Conservation (phyloP, 2,113 vertebrate genomes). For the Oenanthe melanoleuca region DNA sequence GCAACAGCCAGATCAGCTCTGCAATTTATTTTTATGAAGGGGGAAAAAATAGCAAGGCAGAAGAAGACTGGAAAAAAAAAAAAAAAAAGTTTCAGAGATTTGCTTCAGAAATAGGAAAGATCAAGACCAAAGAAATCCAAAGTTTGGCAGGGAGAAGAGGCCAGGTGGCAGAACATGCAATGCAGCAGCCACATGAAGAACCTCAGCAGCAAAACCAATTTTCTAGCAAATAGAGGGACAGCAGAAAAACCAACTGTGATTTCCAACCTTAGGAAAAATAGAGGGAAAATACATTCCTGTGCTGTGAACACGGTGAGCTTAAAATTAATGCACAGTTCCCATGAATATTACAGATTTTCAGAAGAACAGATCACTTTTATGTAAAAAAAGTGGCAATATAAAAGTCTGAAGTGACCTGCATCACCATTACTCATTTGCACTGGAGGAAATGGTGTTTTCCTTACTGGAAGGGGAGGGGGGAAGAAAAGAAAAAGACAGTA, state of each 20-base stretch:
- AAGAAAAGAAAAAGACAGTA: neutral
- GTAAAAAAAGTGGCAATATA: neutral
- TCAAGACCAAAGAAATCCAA: neutral
- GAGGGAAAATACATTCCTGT: neutral
- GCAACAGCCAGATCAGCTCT: neutral
- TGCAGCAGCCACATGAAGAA: neutral
- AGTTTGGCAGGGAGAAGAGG: neutral
- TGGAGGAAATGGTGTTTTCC: constrained; percentile 24
- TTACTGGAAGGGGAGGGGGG: neutral
- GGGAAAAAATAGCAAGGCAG: neutral
- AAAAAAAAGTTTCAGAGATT: neutral
- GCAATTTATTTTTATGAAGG: neutral
- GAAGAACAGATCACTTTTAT: neutral
- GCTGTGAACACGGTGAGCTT: neutral
- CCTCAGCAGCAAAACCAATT: neutral
- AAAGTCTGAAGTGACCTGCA: constrained; percentile 6
- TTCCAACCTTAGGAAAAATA: neutral
- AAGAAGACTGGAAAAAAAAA: neutral
- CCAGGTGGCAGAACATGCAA: neutral
- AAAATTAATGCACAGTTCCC: neutral
- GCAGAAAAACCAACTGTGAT: neutral
- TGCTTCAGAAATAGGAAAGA: neutral
- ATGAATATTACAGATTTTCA: neutral
- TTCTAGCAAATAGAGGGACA: neutral
- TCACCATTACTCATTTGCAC: constrained; percentile 30